phyloP scores from a whole-genome alignment of 2,888 invertebrate genomes.

The Drosophila testacea region DNA sequence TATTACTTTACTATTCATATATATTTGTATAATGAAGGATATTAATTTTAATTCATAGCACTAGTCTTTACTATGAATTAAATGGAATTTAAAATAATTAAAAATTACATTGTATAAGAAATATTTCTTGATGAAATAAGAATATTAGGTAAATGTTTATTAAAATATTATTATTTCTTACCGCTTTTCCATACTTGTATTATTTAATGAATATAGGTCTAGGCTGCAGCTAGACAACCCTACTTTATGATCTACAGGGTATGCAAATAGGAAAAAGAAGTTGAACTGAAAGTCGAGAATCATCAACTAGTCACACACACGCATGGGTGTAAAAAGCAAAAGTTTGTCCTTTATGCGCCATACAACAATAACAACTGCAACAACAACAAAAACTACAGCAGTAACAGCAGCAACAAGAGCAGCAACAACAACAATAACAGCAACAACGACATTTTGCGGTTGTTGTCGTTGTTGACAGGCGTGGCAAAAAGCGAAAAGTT shows the following conservation, averaged over 20 bases:
- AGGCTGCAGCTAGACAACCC: not conserved
- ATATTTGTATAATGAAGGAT: too few relatives aligned
- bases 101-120: too few relatives aligned
- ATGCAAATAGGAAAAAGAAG: conserved; percentile 23
- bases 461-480: conserved; percentile 38
- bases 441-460: conserved; percentile 18
- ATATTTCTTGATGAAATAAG: too few relatives aligned
- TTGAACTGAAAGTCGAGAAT: conserved; percentile 56
- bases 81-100: too few relatives aligned
- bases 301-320: conserved; percentile 62
- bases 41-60: too few relatives aligned
- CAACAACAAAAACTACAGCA: conserved; percentile 10
- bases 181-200: too few relatives aligned
- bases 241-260: not conserved
- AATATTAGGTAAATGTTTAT: too few relatives aligned
- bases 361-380: conserved; percentile 5
- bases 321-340: conserved; percentile 39
- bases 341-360: conserved; percentile 58
- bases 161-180: too few relatives aligned
- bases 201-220: too few relatives aligned
- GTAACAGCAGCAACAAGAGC: not conserved
- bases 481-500: conserved; percentile 40
- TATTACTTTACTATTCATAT: too few relatives aligned
- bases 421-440: conserved; percentile 5
- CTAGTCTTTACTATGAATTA: too few relatives aligned